Evolutionary conservation across 1,140 invertebrate genomes (phyloP).

Genomic region (Phenacoccus solenopsis): DNA sequence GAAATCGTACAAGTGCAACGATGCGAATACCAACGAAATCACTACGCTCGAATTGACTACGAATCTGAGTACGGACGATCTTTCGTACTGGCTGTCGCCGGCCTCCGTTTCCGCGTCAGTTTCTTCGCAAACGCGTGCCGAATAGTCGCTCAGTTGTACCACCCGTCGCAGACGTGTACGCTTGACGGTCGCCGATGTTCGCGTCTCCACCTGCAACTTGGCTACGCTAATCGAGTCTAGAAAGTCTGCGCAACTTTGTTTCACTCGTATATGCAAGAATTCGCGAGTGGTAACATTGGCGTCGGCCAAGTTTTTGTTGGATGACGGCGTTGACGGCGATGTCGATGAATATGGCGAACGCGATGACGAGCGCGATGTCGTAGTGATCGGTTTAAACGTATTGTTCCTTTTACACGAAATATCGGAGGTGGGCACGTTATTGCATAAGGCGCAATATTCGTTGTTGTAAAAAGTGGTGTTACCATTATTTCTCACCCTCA

Average conservation of each 20-base stretch:
- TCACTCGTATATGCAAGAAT: not conserved
- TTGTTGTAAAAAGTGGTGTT: not conserved
- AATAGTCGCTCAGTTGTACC: not conserved
- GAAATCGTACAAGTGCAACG: not conserved
- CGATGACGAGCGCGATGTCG: not conserved
- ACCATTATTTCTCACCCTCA: conserved; percentile 25
- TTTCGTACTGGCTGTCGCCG: not conserved
- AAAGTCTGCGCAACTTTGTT: not conserved
- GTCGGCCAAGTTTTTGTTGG: too few species aligned
- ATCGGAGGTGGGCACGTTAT: not conserved
- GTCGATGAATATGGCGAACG: not conserved
- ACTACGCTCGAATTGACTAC: not conserved
- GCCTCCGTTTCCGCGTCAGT: not conserved
- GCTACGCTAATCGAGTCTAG: not conserved
- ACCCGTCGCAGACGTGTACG: not conserved
- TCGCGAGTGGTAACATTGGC: not conserved
- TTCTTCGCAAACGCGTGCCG: not conserved
- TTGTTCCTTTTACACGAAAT: not conserved
- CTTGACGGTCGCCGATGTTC: not conserved
- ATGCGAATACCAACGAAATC: not conserved
- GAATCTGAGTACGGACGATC: not conserved
- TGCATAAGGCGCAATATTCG: conserved; percentile 19
- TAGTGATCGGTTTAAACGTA: not conserved
- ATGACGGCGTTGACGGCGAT: not conserved
- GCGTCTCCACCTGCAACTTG: not conserved